Conservation (phyloP, 2,797 vertebrate species). For the Argentina silus region DNA sequence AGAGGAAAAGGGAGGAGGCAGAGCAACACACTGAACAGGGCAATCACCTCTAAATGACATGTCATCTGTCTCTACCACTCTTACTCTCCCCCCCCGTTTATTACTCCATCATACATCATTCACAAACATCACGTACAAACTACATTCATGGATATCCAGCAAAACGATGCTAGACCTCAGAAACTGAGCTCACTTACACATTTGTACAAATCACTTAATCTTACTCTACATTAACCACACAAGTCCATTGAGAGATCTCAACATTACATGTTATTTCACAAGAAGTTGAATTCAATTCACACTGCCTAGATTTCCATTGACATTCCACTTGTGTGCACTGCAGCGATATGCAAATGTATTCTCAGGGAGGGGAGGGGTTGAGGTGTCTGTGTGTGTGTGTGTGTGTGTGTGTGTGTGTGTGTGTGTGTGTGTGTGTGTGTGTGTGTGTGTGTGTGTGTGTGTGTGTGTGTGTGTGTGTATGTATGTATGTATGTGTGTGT, state of each 20-base stretch:
- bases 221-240: background rate
- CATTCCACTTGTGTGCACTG: slow-evolving; percentile 56
- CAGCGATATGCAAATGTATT: slow-evolving; percentile 64
- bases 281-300: slow-evolving; percentile 2
- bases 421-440: slow-evolving; percentile 5
- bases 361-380: slow-evolving; percentile 36
- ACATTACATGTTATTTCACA: slow-evolving; percentile 26
- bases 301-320: slow-evolving; percentile 17
- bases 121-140: too few species aligned
- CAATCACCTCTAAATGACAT: slow-evolving; percentile 27
- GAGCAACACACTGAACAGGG: slow-evolving; percentile 32
- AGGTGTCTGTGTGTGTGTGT: slow-evolving; percentile 18
- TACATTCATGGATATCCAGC: too few species aligned
- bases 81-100: background rate
- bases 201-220: too few species aligned
- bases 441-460: slow-evolving; percentile 1
- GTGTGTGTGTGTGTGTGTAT: background rate
- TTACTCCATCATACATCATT: background rate
- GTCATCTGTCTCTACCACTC: slow-evolving; percentile 22
- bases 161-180: too few species aligned
- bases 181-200: too few species aligned
- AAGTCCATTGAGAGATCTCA: slow-evolving; percentile 7
- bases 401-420: slow-evolving; percentile 6
- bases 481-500: slow-evolving; percentile 2
- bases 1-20: slow-evolving; percentile 28